A percentile compares a stretch with the other conserved stretches of the same genome.
phyloP scores from a whole-genome alignment of 2,797 vertebrate species.

The Tympanoctomys barrerae region DNA sequence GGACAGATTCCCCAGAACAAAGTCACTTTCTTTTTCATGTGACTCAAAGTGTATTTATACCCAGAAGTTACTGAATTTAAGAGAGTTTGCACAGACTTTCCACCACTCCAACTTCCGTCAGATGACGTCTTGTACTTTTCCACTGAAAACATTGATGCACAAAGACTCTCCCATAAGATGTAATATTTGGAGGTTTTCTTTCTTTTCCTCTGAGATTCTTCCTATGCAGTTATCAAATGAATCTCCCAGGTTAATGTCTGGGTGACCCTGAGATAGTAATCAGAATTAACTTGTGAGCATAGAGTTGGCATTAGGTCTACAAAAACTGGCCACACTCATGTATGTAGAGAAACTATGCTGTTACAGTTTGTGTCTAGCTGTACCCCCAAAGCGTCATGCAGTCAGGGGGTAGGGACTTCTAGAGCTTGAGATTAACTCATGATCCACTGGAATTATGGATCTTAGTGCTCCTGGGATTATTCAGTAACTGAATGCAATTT shows the following conservation, averaged over 20 bases:
- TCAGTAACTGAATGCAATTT: too few species aligned
- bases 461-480: too few species aligned
- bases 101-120: background rate
- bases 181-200: conserved; percentile 10
- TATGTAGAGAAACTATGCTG: background rate
- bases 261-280: background rate
- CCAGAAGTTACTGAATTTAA: conserved; percentile 61
- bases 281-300: background rate
- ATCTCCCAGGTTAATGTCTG: background rate
- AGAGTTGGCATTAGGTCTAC: background rate
- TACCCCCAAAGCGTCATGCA: too few species aligned
- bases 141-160: background rate
- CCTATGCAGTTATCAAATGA: conserved; percentile 1
- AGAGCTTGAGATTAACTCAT: too few species aligned
- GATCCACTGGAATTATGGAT: too few species aligned
- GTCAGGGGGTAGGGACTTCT: too few species aligned
- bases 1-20: conserved; percentile 44
- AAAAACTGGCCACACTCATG: background rate
- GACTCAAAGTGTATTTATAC: conserved; percentile 55
- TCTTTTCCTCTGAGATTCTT: background rate
- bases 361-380: too few species aligned
- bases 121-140: background rate
- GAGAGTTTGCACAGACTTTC: conserved; percentile 39
- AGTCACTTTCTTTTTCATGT: conserved; percentile 48
- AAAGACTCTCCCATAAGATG: conserved; percentile 5